Evolutionary conservation across 2,888 invertebrate species (phyloP).

Genomic region (Zeuzera pyrina): DNA sequence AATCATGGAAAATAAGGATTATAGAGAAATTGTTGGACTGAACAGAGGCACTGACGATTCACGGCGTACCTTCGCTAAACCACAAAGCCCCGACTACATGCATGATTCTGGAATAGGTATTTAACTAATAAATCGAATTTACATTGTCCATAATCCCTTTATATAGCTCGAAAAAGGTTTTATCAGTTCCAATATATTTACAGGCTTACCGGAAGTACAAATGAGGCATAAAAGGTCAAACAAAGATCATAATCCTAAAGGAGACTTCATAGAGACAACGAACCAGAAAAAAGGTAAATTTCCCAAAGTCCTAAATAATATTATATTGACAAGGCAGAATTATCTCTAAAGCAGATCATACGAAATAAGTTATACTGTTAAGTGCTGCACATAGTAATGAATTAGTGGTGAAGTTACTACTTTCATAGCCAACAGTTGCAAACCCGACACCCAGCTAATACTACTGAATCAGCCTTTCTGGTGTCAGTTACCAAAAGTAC

Average conservation of each 20-base stretch:
- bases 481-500: background rate
- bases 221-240: conserved; percentile 63
- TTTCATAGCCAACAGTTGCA: no score
- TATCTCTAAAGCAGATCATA: background rate
- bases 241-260: conserved; percentile 42
- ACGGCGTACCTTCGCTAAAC: conserved; percentile 64
- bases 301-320: background rate
- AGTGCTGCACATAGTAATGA: no score
- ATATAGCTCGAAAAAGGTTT: no score
- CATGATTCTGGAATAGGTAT: conserved; percentile 70
- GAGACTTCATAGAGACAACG: conserved; percentile 73
- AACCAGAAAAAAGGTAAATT: conserved; percentile 59
- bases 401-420: no score
- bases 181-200: no score
- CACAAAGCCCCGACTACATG: conserved; percentile 69
- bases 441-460: no score
- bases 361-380: background rate
- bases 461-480: no score
- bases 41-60: conserved; percentile 65
- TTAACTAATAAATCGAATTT: no score
- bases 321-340: background rate
- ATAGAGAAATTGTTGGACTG: conserved; percentile 57
- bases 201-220: conserved; percentile 65
- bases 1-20: conserved; percentile 65
- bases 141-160: no score